Evolutionary conservation across 2,888 invertebrate genomes (phyloP).

Genomic region (Adela reaumurella): DNA sequence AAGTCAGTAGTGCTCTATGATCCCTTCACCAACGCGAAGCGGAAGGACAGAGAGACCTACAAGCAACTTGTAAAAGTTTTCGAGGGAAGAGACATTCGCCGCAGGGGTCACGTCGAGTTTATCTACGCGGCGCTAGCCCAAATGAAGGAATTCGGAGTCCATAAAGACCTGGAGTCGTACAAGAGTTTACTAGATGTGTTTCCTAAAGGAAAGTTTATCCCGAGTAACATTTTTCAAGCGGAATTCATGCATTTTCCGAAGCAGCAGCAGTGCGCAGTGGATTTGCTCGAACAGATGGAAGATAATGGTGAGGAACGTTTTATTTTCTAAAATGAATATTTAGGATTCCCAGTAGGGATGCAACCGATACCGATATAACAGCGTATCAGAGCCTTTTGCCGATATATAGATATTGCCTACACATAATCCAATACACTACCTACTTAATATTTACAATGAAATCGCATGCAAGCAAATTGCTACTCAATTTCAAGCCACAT

Average conservation of each 20-base stretch:
- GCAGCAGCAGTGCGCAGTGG: slow-evolving; percentile 92
- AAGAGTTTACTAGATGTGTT: slow-evolving; percentile 81
- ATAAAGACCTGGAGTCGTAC: slow-evolving; percentile 82
- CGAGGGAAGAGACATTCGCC: slow-evolving; percentile 61
- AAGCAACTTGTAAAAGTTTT: slow-evolving; percentile 74
- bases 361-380: too few species aligned
- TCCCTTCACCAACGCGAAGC: slow-evolving; percentile 43
- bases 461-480: too few species aligned
- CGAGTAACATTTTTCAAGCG: slow-evolving; percentile 77
- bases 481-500: too few species aligned
- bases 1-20: slow-evolving; percentile 37
- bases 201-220: slow-evolving; percentile 85
- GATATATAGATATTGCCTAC: too few species aligned
- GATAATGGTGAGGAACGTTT: slow-evolving; percentile 76
- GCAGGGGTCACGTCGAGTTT: slow-evolving; percentile 90
- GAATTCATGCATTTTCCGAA: slow-evolving; percentile 93
- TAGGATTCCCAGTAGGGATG: too few species aligned
- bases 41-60: slow-evolving; percentile 66
- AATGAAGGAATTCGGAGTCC: slow-evolving; percentile 87
- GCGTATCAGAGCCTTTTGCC: too few species aligned
- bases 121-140: slow-evolving; percentile 84
- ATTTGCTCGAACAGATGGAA: slow-evolving; percentile 93
- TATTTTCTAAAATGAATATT: too few species aligned
- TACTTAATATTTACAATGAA: too few species aligned
- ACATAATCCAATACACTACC: too few species aligned